A percentile compares a stretch with the other conserved stretches of the same genome.
Conservation (phyloP, 2,888 invertebrate species). For the Campoplex nolae region DNA sequence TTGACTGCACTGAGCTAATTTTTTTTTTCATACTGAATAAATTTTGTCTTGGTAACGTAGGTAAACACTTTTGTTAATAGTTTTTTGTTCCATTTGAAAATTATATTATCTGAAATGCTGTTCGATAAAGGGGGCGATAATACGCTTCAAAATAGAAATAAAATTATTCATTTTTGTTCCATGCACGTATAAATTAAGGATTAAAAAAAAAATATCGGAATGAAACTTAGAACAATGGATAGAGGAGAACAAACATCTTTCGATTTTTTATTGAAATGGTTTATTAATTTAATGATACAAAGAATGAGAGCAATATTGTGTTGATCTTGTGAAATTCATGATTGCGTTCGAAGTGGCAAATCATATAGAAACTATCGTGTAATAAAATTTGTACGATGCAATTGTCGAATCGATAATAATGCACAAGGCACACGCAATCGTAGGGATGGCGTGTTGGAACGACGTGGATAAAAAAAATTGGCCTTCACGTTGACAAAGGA, state of each 20-base stretch:
- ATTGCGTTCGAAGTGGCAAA: slow-evolving; percentile 39
- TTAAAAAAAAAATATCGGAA: background rate
- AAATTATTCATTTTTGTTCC: too few relatives aligned
- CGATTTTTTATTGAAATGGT: slow-evolving; percentile 61
- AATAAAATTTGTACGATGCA: slow-evolving; percentile 37
- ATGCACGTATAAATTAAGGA: background rate
- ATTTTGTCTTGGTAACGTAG: too few relatives aligned
- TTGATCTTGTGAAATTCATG: slow-evolving; percentile 48
- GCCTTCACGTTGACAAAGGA: background rate
- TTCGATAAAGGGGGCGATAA: background rate
- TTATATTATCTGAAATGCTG: background rate
- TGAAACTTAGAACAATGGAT: too few relatives aligned
- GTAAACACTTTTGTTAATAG: too few relatives aligned
- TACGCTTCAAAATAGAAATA: too few relatives aligned
- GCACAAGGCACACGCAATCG: slow-evolving; percentile 13
- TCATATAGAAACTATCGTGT: slow-evolving; percentile 21
- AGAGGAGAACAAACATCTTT: background rate
- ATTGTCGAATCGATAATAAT: slow-evolving; percentile 19
- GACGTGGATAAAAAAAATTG: background rate
- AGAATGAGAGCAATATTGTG: slow-evolving; percentile 58
- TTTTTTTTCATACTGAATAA: background rate
- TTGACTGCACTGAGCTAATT: too few relatives aligned
- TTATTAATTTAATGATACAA: slow-evolving; percentile 69
- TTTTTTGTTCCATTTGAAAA: background rate
- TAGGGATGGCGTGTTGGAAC: background rate